Evolutionary conservation across 92 coral and sea anemone genomes (phyloP).

Genomic region (Paragorgia papillata): DNA sequence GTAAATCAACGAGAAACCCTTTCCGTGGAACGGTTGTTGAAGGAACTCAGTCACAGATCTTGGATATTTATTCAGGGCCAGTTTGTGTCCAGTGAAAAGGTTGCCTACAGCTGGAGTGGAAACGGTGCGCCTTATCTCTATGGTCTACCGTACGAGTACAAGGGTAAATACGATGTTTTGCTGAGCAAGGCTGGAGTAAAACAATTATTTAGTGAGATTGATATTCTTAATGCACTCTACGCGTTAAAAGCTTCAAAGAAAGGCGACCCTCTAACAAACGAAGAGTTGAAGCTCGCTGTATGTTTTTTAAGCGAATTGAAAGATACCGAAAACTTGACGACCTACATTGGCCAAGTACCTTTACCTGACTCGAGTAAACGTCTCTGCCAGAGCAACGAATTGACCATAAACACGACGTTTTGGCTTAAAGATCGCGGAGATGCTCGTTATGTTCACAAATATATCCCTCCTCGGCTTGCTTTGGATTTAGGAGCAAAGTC

Average conservation of each 20-base stretch:
- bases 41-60: constrained; percentile 64
- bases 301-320: constrained; percentile 74
- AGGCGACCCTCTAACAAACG: constrained; percentile 60
- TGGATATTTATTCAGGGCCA: constrained; percentile 80
- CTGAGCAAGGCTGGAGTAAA: constrained; percentile 75
- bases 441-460: constrained; percentile 72
- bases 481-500: constrained; percentile 83
- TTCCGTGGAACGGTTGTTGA: constrained; percentile 63
- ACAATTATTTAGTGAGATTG: constrained; percentile 69
- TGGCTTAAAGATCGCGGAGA: constrained; percentile 68
- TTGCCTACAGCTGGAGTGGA: constrained; percentile 82
- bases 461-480: constrained; percentile 75
- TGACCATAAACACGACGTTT: constrained; percentile 83
- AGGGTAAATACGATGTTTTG: constrained; percentile 64
- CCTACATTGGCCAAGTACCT: constrained; percentile 71
- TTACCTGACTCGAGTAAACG: constrained; percentile 74
- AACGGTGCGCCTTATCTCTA: constrained; percentile 84
- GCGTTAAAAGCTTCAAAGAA: constrained; percentile 72
- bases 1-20: neutral
- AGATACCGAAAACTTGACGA: constrained; percentile 54
- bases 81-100: constrained; percentile 77
- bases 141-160: constrained; percentile 79
- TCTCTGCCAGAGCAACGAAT: constrained; percentile 71
- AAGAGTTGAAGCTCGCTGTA: constrained; percentile 80
- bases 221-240: constrained; percentile 74